phyloP scores from a whole-genome alignment of 2,888 invertebrate genomes.

The Gibbula magus region DNA sequence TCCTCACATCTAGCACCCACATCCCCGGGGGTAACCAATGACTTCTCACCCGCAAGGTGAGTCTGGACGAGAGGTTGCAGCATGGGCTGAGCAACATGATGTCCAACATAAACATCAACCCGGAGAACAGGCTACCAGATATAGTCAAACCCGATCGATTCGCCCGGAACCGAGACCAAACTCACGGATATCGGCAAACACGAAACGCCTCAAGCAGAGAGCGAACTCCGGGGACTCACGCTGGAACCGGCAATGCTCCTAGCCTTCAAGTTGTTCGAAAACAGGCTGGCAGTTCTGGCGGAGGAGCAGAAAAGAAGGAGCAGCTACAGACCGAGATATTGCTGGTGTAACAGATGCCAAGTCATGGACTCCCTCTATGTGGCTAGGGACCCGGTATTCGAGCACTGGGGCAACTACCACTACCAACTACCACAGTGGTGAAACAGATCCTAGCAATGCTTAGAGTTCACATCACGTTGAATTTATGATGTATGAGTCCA shows the following conservation, averaged over 20 bases:
- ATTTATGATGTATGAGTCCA: too few species aligned
- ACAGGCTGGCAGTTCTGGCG: neutral
- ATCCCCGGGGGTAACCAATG: too few species aligned
- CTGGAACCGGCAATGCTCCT: conserved; percentile 4
- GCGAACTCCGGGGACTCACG: neutral
- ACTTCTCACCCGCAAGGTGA: too few species aligned
- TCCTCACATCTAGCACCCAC: neutral
- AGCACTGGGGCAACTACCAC: conserved; percentile 49
- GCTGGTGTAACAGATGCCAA: conserved; percentile 51
- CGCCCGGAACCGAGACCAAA: too few species aligned
- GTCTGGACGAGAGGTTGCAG: too few species aligned
- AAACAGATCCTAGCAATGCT: conserved; percentile 39
- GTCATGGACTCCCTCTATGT: conserved; percentile 48
- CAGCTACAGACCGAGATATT: conserved; percentile 40
- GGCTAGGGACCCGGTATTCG: conserved; percentile 36
- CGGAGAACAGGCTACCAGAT: too few species aligned
- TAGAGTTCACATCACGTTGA: too few species aligned
- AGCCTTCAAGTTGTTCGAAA: conserved; percentile 6
- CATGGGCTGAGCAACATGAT: too few species aligned
- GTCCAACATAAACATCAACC: too few species aligned
- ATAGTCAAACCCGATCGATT: too few species aligned
- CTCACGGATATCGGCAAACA: neutral
- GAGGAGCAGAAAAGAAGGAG: neutral
- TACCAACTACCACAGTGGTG: conserved; percentile 35
- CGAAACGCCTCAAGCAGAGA: neutral